Percentiles rank a stretch among this genome's conserved stretches.
phyloP scores from a whole-genome alignment of 1,140 invertebrate genomes.

The Drosophila setifemur region DNA sequence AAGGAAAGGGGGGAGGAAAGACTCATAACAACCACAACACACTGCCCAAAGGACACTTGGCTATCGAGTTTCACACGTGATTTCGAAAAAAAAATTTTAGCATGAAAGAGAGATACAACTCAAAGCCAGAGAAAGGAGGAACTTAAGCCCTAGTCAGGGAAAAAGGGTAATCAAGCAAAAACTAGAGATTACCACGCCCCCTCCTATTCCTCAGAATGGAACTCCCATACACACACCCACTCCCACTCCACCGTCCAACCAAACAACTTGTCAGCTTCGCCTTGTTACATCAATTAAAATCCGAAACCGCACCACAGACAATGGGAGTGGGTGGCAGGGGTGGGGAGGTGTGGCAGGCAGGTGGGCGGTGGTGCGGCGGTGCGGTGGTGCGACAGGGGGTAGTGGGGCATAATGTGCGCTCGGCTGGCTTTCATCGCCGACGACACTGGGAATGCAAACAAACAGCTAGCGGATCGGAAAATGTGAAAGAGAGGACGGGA shows the following conservation, averaged over 20 bases:
- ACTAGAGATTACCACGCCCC: constrained; percentile 55
- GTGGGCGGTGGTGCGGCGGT: not conserved
- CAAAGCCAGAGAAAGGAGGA: constrained; percentile 1
- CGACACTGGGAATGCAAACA: constrained; percentile 54
- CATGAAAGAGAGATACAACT: constrained; percentile 11
- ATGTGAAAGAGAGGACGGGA: constrained; percentile 23
- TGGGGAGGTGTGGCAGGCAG: not conserved
- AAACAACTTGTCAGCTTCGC: constrained; percentile 61
- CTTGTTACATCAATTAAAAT: constrained; percentile 64
- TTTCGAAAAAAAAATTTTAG: constrained; percentile 55
- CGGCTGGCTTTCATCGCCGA: constrained; percentile 28
- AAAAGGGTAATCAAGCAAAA: constrained; percentile 73
- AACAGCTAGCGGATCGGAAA: constrained; percentile 17
- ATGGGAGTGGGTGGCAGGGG: not conserved
- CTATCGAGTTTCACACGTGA: constrained; percentile 74
- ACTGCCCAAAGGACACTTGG: constrained; percentile 62
- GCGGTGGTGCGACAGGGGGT: not conserved
- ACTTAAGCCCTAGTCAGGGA: constrained; percentile 50
- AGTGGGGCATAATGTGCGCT: constrained; percentile 58
- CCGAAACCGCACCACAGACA: constrained; percentile 34
- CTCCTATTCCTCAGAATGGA: not conserved
- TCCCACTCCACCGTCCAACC: not conserved
- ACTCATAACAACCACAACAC: constrained; percentile 34
- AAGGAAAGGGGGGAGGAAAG: not conserved
- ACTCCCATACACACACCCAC: not conserved